Evolutionary conservation across 2,888 invertebrate species (phyloP).

Genomic region (Dromius quadrimaculatus): DNA sequence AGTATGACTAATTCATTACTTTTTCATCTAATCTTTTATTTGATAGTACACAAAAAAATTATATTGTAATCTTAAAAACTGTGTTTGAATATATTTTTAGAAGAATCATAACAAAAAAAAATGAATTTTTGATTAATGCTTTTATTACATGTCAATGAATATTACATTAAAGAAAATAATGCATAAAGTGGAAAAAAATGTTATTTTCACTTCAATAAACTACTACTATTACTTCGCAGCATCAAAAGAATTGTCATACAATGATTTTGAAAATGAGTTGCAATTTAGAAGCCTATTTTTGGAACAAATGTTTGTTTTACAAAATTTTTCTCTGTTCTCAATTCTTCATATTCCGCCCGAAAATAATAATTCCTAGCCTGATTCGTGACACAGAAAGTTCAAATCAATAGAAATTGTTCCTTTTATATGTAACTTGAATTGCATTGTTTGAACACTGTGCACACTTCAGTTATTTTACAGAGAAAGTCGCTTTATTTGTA

Average conservation of each 20-base stretch:
- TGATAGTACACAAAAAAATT: conserved; percentile 12
- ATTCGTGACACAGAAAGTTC: conserved; percentile 18
- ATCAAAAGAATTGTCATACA: background rate
- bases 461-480: conserved; percentile 24
- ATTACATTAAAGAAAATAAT: too few relatives aligned
- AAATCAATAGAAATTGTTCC: conserved; percentile 38
- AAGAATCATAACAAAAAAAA: too few relatives aligned
- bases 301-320: background rate
- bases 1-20: conserved; percentile 40
- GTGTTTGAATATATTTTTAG: too few relatives aligned
- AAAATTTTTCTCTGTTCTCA: background rate
- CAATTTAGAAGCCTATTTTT: conserved; percentile 8
- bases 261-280: conserved; percentile 5
- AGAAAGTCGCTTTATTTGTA: conserved; percentile 16
- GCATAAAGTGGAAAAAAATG: too few relatives aligned
- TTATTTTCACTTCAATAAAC: too few relatives aligned
- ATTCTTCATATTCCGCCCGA: background rate
- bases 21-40: conserved; percentile 14
- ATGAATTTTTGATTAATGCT: too few relatives aligned
- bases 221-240: too few relatives aligned
- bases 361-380: conserved; percentile 2
- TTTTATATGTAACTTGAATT: conserved; percentile 11
- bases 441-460: conserved; percentile 8
- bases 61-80: background rate
- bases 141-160: too few relatives aligned